Evolutionary conservation across 2,797 vertebrate genomes (phyloP), one percentile per base, ranked within the genome.

Genomic region (Rousettus madagascariensis): DNA sequence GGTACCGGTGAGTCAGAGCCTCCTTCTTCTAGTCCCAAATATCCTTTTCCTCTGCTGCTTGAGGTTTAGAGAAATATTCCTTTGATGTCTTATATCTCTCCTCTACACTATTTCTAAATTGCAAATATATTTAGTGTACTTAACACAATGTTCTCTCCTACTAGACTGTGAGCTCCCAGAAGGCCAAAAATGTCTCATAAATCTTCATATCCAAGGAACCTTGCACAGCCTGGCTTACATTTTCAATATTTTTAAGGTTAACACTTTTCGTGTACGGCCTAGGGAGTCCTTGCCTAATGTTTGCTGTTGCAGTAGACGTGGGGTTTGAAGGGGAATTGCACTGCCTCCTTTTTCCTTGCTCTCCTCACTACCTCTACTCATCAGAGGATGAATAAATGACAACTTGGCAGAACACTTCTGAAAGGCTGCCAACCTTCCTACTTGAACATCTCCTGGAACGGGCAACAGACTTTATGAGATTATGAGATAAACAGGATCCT

Each of bases 391-490:
- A 65, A 82, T 15, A 80, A 61, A 82, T 30, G 72, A 86, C 46
- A 72, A 72, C 22, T 8, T 36, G 78, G 49, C 33, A 53, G 55
- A 83, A 66, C 41, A 71, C 63, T 46, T 55, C n/a, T 43, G 66
- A 86, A 77, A 86, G 53, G 38, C 53, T 86, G 24, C 43, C n/a
- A 80, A 49, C 19, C 22, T 8, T 86, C 89, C 57, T 83, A 61
- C 26, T 28, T 46, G 49, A 90, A 86, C 63, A 78, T 53, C 63
- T 59, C 59, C 38, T 55, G 55, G 43, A 94, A 90, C 6, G 94
- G 30, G 69, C 74, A 83, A 71, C 12, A 86, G 85, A 13, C 33
- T 94, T 89, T 65, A 77, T 41, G 24, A 94, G 72, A 96, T 63
- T 61, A 89, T 63, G 51, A 90, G 61, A 78, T 59, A 80, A 89